Conservation (phyloP, 2,113 vertebrate genomes). For the Rhegmatorhina hoffmannsi region DNA sequence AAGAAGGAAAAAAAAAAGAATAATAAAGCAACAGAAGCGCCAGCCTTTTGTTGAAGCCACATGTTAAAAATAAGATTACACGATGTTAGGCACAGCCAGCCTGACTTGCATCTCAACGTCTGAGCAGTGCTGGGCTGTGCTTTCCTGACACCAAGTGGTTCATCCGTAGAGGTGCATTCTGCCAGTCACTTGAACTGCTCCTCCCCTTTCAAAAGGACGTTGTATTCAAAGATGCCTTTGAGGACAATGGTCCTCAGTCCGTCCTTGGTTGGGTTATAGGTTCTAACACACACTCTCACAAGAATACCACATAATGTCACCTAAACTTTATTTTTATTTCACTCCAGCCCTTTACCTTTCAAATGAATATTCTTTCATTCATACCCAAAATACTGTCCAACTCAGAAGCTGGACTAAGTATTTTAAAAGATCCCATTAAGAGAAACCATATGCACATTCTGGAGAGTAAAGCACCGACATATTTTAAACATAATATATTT, state of each 20-base stretch:
- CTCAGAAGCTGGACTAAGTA: neutral
- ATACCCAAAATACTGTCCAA: neutral
- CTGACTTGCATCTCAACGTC: neutral
- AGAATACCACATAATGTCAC: neutral
- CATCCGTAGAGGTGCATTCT: neutral
- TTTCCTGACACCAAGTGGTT: slow-evolving; percentile 40
- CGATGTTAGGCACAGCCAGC: neutral
- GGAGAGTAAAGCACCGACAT: neutral
- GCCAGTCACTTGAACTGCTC: neutral
- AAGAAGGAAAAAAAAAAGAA: neutral
- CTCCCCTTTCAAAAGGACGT: neutral
- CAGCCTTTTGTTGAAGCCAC: neutral
- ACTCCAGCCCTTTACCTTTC: neutral
- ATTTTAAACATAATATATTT: neutral
- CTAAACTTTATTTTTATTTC: neutral
- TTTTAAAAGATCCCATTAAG: neutral
- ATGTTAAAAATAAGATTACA: neutral
- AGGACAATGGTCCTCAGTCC: neutral
- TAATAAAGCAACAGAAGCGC: neutral
- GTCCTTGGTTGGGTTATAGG: rapidly evolving
- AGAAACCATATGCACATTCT: neutral
- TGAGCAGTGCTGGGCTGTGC: neutral
- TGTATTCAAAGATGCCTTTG: neutral
- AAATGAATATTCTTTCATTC: neutral
- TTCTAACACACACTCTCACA: neutral